phyloP scores from a whole-genome alignment of 1,140 invertebrate species.

The Nomia melanderi region DNA sequence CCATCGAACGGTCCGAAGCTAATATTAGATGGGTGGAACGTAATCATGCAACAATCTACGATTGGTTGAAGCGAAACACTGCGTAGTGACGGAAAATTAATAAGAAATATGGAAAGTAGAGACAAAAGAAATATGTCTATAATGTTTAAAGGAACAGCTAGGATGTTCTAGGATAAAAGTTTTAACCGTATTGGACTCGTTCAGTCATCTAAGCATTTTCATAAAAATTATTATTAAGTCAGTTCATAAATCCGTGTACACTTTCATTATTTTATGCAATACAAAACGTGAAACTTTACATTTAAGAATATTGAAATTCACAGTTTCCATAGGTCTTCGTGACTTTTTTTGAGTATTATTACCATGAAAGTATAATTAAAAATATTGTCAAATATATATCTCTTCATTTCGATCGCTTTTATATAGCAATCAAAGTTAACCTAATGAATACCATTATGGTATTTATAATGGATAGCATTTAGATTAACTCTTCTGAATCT shows the following conservation, averaged over 20 bases:
- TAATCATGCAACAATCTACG: conserved; percentile 87
- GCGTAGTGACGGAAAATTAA: conserved; percentile 46
- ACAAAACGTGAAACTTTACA: not conserved
- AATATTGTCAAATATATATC: too few species aligned
- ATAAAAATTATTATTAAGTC: not conserved
- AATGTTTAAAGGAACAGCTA: not conserved
- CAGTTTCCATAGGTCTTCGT: not conserved
- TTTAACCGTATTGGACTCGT: not conserved
- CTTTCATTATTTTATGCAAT: not conserved
- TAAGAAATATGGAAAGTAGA: not conserved
- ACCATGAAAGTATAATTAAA: too few species aligned
- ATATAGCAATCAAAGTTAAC: too few species aligned
- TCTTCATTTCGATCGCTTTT: too few species aligned
- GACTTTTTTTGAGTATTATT: not conserved
- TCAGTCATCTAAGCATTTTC: not conserved
- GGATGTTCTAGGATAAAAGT: not conserved
- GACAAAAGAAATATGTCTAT: not conserved
- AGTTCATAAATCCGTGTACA: not conserved
- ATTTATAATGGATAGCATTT: too few species aligned
- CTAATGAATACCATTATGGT: too few species aligned
- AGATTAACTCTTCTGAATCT: too few species aligned
- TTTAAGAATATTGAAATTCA: not conserved
- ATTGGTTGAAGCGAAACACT: conserved; percentile 84
- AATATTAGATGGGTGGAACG: conserved; percentile 91
- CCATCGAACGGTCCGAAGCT: conserved; percentile 88